Evolutionary conservation across 2,113 vertebrate genomes (phyloP), one percentile per base, ranked within the genome.

Genomic region (Amphiprion ocellaris): DNA sequence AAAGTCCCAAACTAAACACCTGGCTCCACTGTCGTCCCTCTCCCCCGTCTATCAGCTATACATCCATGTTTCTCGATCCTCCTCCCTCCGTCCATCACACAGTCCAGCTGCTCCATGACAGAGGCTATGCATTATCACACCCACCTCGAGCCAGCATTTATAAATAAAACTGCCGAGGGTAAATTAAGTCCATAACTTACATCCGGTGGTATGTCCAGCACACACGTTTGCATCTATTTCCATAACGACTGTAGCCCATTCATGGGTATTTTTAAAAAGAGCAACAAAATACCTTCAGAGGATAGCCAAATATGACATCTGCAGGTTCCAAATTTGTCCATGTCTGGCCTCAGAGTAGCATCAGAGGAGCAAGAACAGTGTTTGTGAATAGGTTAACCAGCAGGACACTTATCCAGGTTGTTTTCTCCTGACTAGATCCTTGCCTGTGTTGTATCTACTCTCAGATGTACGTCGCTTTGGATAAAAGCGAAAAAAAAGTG

Each of bases 151-250:
- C 66, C 78, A 74, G 46, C 37, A 28, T 66, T 69, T 86, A 91
- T 82, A 79, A 88, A 91, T 91, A 71, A 64, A 66, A 63, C 72
- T 64, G 63, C 60, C 14, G 33, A 67, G 80, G 24, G 73, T 79
- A 77, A 90, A 76, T 66, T 10, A 73, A 56, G 71, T 16, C 26
- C 64, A 39, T 59, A 74, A 79, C 37, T 85, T 73, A 74, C 16
- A 75, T 77, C 59, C 17, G 47, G 17, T 39, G 30, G 17, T 30
- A 16, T 16, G 21, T 69, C 58, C 63, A 47, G 21, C 2, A 0
- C 53, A 70, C 10, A 37, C 0, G 56, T 46, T 3, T 19, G 21
- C 39, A 66, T 76, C 33, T 55, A 53, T 66, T 73, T 80, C 50
- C 46, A 55, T 7, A 61, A 41, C 28, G 70, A 71, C 41, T 21